These are phyloP conservation scores for Buteo buteo DNA, from an alignment of 2,113 vertebrate species.

Conservation along the genomic window DNA sequence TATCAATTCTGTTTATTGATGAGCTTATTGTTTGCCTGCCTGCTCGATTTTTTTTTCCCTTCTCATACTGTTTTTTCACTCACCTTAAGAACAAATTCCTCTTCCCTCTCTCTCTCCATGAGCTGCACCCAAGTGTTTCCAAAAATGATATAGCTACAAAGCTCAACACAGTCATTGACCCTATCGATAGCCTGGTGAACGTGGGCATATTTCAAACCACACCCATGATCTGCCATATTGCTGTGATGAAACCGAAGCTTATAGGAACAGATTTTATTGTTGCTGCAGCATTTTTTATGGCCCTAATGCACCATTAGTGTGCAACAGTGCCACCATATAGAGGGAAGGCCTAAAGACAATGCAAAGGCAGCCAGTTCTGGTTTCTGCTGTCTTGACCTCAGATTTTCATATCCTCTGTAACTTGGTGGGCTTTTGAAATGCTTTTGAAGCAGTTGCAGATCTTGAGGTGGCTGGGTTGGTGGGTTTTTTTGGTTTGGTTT, in stretches of 20 bases:
- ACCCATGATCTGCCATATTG: neutral
- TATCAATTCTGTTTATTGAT: neutral
- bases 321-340: neutral
- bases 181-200: neutral
- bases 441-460: neutral
- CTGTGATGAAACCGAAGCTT: neutral
- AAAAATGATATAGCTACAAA: neutral
- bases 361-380: neutral
- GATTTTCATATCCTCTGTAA: neutral
- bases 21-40: neutral
- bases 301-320: neutral
- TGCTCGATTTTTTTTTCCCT: neutral
- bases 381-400: neutral
- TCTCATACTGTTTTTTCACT: accelerated
- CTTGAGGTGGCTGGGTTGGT: neutral
- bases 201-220: neutral
- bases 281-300: neutral
- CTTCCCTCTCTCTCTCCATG: neutral
- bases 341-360: neutral
- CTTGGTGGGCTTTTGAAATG: neutral
- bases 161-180: neutral
- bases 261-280: neutral
- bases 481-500: neutral
- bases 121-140: neutral
- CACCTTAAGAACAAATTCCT: neutral